Evolutionary conservation across 1,140 invertebrate species (phyloP).

Genomic region (Parapsyche elsis): DNA sequence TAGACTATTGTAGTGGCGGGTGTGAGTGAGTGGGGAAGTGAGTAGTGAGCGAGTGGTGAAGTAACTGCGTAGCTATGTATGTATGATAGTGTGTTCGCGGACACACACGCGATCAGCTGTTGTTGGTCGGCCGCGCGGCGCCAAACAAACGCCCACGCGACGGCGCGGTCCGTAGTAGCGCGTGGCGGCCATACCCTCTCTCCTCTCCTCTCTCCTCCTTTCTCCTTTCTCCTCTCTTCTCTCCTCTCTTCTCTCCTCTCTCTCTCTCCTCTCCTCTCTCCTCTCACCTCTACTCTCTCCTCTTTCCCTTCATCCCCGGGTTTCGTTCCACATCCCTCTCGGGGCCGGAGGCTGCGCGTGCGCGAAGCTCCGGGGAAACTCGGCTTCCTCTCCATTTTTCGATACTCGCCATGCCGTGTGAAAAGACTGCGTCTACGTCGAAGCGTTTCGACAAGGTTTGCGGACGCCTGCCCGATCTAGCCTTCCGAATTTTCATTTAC

Average conservation of each 20-base stretch:
- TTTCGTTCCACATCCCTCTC: background rate
- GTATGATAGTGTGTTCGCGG: background rate
- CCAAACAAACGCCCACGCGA: slow-evolving; percentile 54
- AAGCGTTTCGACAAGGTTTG: too few relatives aligned
- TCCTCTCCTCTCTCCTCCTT: background rate
- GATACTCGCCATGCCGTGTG: too few relatives aligned
- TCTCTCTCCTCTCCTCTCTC: background rate
- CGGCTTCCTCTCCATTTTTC: too few relatives aligned
- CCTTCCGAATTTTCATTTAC: too few relatives aligned
- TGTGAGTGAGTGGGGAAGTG: too few relatives aligned
- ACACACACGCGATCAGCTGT: slow-evolving; percentile 35
- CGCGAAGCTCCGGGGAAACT: too few relatives aligned
- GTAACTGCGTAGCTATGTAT: too few relatives aligned
- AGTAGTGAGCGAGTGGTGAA: too few relatives aligned
- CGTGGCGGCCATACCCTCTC: background rate
- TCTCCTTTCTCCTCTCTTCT: background rate
- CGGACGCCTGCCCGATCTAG: too few relatives aligned
- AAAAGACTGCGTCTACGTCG: too few relatives aligned
- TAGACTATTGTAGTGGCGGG: too few relatives aligned
- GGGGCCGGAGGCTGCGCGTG: background rate
- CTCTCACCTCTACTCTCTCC: background rate
- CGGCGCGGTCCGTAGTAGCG: slow-evolving; percentile 26
- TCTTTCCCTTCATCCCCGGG: background rate
- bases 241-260: background rate
- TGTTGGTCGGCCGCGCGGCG: slow-evolving; percentile 32